Base-by-base conservation (phyloP, 2,888 invertebrate genomes). In the Xestoiulus laeticollis region DNA sequence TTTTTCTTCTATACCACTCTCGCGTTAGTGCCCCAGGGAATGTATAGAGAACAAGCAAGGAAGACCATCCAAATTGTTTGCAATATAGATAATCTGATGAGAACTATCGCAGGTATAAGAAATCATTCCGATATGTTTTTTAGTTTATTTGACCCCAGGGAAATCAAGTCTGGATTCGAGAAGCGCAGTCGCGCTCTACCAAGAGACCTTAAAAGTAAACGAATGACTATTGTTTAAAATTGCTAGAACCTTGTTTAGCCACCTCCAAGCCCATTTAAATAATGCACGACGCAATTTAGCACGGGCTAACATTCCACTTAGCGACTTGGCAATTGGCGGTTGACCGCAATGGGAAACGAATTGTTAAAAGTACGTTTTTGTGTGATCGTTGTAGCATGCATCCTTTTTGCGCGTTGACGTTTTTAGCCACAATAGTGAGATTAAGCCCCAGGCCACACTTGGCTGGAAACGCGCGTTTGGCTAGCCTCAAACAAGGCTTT, bases 31-130 rank as follows among this genome's bases (percentile, higher is more conserved):
- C 59, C 59, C 59, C 22, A 68, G 8, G 59, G 59, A 68, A n/a
- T 68, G 10, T 1, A n/a, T n/a, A 26, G 10, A 68, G 59, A 68
- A 68, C 59, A 68, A 22, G 19, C 59, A 19, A 6, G 59, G n/a
- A 59, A 59, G 59, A 68, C 59, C 59, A 68, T 68, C 59, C 22
- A 68, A 68, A 68, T 68, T 68, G 59, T 22, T 22, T 26, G 59
- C 59, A 68, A 68, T 68, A 68, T 68, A 68, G 59, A 68, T 68
- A 68, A 68, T 68, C 59, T 68, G 59, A 68, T 68, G 59, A 68
- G 26, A 68, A 68, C 59, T 26, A 22, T 68, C 22, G 22, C 26
- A 68, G 59, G 59, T 68, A 68, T 68, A 68, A 68, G 59, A 68
- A 68, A 68, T 68, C 59, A 68, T 68, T 68, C 22, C 59, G 22